A percentile compares a stretch with the other conserved stretches of the same genome.
Evolutionary conservation across 2,113 vertebrate species (phyloP).

Genomic region (Rattus rattus): DNA sequence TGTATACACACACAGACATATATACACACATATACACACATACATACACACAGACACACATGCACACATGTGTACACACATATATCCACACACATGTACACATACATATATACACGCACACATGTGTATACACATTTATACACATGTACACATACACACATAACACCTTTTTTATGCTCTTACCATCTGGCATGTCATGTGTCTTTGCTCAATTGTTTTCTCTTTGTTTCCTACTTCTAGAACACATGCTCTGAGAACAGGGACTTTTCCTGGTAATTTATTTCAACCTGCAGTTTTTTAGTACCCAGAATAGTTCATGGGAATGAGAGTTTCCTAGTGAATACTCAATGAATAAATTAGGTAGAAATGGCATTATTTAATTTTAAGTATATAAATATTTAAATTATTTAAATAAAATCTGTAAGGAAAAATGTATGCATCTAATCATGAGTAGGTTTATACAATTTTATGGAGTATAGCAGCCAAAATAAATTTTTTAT

Average conservation of each 20-base stretch:
- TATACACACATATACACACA: not conserved
- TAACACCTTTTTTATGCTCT: not conserved
- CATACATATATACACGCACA: too few species aligned
- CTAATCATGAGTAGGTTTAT: not conserved
- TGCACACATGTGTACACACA: not conserved
- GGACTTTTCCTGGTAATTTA: not conserved
- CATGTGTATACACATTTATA: not conserved
- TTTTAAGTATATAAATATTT: not conserved
- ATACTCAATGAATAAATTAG: not conserved
- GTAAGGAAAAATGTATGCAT: constrained; percentile 7
- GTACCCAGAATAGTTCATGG: not conserved
- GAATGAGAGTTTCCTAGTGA: not conserved
- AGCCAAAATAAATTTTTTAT: constrained; percentile 37
- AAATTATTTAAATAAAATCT: not conserved
- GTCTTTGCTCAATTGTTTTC: not conserved
- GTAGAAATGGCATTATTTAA: constrained; percentile 37
- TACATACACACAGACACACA: too few species aligned
- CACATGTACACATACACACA: not conserved
- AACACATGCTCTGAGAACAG: not conserved
- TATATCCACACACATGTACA: too few species aligned
- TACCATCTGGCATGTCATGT: not conserved
- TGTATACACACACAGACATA: too few species aligned
- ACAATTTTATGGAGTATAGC: not conserved
- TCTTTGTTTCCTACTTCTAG: not conserved
- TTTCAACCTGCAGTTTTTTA: constrained; percentile 15